These are phyloP conservation scores for Pao palembangensis DNA, from an alignment of 2,113 vertebrate genomes.

Conservation along the genomic window DNA sequence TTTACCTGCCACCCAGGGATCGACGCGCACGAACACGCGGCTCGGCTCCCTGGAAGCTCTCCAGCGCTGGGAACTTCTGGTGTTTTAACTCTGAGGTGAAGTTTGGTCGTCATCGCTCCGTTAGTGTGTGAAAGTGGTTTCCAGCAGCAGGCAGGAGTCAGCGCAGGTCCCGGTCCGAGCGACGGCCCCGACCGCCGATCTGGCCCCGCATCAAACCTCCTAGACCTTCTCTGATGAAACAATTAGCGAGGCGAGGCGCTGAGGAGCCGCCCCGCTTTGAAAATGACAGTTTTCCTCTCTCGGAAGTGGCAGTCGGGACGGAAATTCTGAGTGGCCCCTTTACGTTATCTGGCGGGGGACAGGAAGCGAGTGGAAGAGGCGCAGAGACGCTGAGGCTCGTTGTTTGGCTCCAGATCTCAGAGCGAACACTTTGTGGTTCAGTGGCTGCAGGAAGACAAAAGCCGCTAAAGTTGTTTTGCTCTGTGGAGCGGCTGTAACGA, in stretches of 20 bases:
- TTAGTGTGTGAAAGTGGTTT: constrained; percentile 37
- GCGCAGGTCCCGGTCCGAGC: constrained; percentile 60
- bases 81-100: too few species aligned
- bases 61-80: too few species aligned
- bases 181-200: constrained; percentile 59
- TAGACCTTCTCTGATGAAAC: constrained; percentile 58
- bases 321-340: constrained; percentile 35
- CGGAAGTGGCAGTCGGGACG: constrained; percentile 31
- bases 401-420: constrained; percentile 24
- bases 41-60: too few species aligned
- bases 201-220: constrained; percentile 58
- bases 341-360: constrained; percentile 34
- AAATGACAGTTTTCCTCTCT: constrained; percentile 45
- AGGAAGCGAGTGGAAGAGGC: constrained; percentile 6
- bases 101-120: too few species aligned
- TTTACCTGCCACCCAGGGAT: not conserved
- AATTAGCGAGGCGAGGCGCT: constrained; percentile 48
- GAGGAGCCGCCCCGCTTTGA: constrained; percentile 35
- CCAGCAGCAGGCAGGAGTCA: constrained; percentile 55
- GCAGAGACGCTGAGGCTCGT: constrained; percentile 6
- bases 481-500: constrained; percentile 55
- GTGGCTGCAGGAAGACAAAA: constrained; percentile 25
- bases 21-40: not conserved
- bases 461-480: constrained; percentile 24
- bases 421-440: constrained; percentile 18